Conservation (phyloP, 1,140 invertebrate genomes). For the Oedothorax gibbosus region DNA sequence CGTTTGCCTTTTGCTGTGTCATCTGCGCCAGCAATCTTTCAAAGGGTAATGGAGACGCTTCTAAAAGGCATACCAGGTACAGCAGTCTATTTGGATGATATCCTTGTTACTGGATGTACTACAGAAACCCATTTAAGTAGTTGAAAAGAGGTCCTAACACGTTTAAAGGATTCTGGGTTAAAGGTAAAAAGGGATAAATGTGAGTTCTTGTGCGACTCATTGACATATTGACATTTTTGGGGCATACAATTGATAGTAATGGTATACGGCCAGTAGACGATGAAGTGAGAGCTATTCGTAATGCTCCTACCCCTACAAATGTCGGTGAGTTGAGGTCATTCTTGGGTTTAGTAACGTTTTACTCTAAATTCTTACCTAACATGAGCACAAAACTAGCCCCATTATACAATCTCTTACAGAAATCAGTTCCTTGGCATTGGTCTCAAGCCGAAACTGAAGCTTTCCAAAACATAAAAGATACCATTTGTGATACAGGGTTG, state of each 20-base stretch:
- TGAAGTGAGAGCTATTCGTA: slow-evolving; percentile 67
- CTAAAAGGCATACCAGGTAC: slow-evolving; percentile 32
- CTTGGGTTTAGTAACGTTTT: slow-evolving; percentile 44
- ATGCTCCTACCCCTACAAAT: slow-evolving; percentile 65
- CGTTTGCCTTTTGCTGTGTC: slow-evolving; percentile 69
- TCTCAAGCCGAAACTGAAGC: slow-evolving; percentile 62
- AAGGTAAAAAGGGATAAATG: slow-evolving; percentile 67
- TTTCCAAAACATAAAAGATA: slow-evolving; percentile 64
- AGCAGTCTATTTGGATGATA: slow-evolving; percentile 62
- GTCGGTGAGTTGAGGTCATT: slow-evolving; percentile 64
- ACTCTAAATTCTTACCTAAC: slow-evolving; percentile 66
- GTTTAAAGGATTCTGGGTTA: slow-evolving; percentile 62
- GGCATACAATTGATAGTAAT: slow-evolving; percentile 66
- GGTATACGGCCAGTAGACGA: slow-evolving; percentile 67
- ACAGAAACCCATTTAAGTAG: slow-evolving; percentile 61
- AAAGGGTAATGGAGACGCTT: slow-evolving; percentile 66
- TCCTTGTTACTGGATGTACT: slow-evolving; percentile 62
- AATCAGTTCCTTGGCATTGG: slow-evolving; percentile 63
- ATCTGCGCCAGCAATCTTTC: slow-evolving; percentile 69
- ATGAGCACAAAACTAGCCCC: slow-evolving; percentile 62
- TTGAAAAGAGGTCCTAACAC: slow-evolving; percentile 63
- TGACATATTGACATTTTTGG: slow-evolving; percentile 68
- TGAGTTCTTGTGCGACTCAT: slow-evolving; percentile 63
- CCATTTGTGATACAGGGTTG: slow-evolving; percentile 33
- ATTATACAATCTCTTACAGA: slow-evolving; percentile 63